Evolutionary conservation across 2,888 invertebrate genomes (phyloP).

Genomic region (Cylloceria caligata): DNA sequence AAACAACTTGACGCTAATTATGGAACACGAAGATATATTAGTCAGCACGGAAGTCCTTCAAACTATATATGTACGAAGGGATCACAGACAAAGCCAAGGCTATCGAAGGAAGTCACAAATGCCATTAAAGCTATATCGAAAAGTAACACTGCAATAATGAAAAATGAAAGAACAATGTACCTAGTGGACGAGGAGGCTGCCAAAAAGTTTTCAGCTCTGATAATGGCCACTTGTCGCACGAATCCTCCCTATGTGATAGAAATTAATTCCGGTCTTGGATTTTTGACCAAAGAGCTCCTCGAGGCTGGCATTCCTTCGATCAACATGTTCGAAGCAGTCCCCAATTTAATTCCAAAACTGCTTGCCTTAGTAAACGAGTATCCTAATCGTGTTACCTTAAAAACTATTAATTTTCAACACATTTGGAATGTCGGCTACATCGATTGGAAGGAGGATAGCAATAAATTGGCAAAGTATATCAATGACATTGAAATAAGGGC

Average conservation of each 20-base stretch:
- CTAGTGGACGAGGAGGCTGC: constrained; percentile 84
- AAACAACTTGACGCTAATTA: background rate
- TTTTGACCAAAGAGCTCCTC: constrained; percentile 87
- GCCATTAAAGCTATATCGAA: background rate
- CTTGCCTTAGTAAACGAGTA: constrained; percentile 84
- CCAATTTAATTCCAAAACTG: constrained; percentile 85
- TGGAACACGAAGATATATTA: background rate
- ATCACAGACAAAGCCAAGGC: too few relatives aligned
- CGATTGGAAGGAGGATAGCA: constrained; percentile 87
- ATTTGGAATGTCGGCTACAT: constrained; percentile 86
- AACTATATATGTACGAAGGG: too few relatives aligned
- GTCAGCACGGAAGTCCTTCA: background rate
- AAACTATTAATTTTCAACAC: constrained; percentile 87
- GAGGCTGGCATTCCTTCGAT: constrained; percentile 85
- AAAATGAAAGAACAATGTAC: background rate
- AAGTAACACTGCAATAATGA: background rate
- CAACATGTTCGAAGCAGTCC: constrained; percentile 87
- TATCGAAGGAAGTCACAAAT: background rate
- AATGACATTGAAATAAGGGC: constrained; percentile 84
- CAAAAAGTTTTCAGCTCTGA: constrained; percentile 81
- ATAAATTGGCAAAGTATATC: constrained; percentile 86
- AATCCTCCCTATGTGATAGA: constrained; percentile 86
- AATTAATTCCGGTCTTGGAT: constrained; percentile 89
- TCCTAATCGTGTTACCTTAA: constrained; percentile 84
- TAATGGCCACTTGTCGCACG: constrained; percentile 81